These are phyloP conservation scores for Achlya flavicornis DNA, from an alignment of 2,888 invertebrate genomes.

Conservation along the genomic window DNA sequence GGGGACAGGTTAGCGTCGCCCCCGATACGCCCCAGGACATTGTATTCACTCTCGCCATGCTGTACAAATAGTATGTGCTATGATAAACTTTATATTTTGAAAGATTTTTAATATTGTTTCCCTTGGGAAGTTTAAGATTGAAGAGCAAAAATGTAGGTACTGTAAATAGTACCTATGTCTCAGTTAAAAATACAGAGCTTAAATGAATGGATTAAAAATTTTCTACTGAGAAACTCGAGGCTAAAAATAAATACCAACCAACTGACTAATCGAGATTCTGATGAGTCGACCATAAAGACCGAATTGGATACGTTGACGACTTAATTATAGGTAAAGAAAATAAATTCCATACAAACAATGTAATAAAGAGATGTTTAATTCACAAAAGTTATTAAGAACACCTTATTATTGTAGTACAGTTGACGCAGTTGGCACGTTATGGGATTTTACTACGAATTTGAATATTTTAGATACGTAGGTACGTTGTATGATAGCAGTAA, in stretches of 20 bases:
- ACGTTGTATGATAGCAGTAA: background rate
- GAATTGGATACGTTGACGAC: background rate
- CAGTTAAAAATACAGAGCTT: no score
- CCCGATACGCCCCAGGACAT: conserved; percentile 94
- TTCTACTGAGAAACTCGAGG: background rate
- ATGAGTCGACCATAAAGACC: background rate
- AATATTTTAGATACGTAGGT: background rate
- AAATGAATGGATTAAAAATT: background rate
- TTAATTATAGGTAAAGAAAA: background rate
- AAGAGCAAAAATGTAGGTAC: no score
- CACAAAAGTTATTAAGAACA: conserved; percentile 1
- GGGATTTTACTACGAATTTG: conserved; percentile 18
- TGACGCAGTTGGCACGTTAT: conserved; percentile 43
- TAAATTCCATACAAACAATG: background rate
- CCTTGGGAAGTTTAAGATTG: no score
- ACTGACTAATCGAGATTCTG: background rate
- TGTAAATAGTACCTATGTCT: no score
- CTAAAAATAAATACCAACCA: background rate
- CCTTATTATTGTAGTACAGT: background rate
- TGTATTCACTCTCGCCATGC: conserved; percentile 97
- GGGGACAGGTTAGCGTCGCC: conserved; percentile 94
- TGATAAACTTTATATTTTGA: background rate
- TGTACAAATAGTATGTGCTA: conserved; percentile 51
- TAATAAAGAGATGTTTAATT: background rate
- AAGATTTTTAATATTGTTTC: no score